Evolutionary conservation across 2,113 vertebrate genomes (phyloP).

Genomic region (Sciurus niger): DNA sequence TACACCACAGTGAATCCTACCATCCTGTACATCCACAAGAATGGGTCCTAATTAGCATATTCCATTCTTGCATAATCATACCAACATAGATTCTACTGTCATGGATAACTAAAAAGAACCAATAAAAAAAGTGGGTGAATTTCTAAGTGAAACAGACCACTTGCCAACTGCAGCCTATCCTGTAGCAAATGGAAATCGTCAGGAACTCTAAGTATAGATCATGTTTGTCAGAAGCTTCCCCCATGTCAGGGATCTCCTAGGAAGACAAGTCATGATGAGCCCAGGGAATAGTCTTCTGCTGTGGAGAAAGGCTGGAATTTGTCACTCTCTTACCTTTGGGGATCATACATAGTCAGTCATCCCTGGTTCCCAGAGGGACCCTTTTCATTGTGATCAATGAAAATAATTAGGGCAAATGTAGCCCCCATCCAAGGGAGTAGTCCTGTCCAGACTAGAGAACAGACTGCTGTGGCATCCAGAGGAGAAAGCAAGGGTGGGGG

Average conservation of each 20-base stretch:
- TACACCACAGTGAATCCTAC: too few relatives aligned
- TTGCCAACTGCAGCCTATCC: neutral
- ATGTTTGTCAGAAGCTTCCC: neutral
- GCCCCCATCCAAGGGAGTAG: neutral
- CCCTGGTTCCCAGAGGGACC: neutral
- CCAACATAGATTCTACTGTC: too few relatives aligned
- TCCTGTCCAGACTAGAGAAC: neutral
- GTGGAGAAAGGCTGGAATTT: neutral
- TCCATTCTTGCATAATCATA: too few relatives aligned
- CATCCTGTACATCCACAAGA: too few relatives aligned
- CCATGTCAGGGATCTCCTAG: neutral
- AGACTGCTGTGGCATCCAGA: neutral
- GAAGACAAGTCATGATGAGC: neutral
- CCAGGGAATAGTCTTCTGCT: neutral
- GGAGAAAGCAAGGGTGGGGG: neutral
- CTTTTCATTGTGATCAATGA: neutral
- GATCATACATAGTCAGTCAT: neutral
- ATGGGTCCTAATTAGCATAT: too few relatives aligned
- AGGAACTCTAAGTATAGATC: neutral
- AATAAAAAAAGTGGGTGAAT: neutral
- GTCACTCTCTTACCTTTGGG: neutral
- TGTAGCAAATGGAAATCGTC: neutral
- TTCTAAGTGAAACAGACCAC: constrained; percentile 36
- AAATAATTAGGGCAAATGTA: neutral
- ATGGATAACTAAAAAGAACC: too few relatives aligned